Evolutionary conservation across 2,113 vertebrate species (phyloP), one percentile per base, ranked within the genome.

Genomic region (Dolichotis patagonum): DNA sequence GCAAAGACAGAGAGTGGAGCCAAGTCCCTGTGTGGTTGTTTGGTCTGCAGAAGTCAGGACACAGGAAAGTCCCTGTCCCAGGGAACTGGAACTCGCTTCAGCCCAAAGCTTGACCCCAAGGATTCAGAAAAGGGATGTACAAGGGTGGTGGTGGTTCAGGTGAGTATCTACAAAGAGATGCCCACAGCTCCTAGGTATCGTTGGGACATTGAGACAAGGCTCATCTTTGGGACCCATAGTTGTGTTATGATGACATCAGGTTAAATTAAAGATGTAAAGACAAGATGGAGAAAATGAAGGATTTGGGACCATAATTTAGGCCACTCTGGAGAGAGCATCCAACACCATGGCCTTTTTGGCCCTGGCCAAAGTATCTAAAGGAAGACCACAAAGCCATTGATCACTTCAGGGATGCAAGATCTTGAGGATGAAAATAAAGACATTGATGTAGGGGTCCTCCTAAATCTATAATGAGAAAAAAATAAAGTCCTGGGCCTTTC

Each of bases 211-310:
- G 49, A 88, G 38, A 80, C 38, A 60, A 96, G 41, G 60, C 67
- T 86, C 41, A 54, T 75, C 78, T 94, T 84, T 82, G 63, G 30
- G 83, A 75, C 26, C 77, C 35, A 46, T 60, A 1, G 1, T 0
- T 92, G 88, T 38, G 52, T 2, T 92, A 58, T 56, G 35, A 83
- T 46, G 73, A 77, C 17, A 80, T 60, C 49, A 52, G 7, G 35
- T 22, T 73, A 38, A 88, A n/a, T n/a, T 58, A 69, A 75, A 91
- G 71, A 12, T 96, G 41, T 56, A 87, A 84, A 92, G 16, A 77
- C 38, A 63, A 88, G 30, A 46, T 5, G 71, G 85, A 87, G 67
- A 78, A 16, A 91, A 5, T 24, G 60, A 96, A 84, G 65, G 41
- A 22, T n/a, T 35, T 17, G 89, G 56, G 86, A 41, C n/a, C 19